phyloP scores from a whole-genome alignment of 2,797 vertebrate genomes.

The Centroberyx gerrardi region DNA sequence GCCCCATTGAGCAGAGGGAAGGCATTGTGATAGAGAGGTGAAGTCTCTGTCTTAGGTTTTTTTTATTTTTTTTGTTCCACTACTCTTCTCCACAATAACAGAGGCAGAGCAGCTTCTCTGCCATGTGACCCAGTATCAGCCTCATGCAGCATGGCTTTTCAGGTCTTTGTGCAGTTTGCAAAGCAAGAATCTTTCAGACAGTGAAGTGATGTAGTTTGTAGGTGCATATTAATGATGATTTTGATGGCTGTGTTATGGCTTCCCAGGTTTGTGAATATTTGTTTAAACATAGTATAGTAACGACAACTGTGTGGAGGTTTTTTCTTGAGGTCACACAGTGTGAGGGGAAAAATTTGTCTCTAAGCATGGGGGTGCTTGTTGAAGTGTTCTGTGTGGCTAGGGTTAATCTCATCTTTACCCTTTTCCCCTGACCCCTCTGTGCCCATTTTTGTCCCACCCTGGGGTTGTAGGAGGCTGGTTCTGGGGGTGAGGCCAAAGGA shows the following conservation, averaged over 20 bases:
- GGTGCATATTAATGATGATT: not conserved
- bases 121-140: not conserved
- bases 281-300: not conserved
- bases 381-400: not conserved
- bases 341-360: not conserved
- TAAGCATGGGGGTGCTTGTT: too few relatives aligned
- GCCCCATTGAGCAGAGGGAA: slow-evolving; percentile 41
- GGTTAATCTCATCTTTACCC: not conserved
- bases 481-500: slow-evolving; percentile 91
- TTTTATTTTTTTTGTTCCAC: not conserved
- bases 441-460: not conserved
- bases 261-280: not conserved
- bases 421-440: not conserved
- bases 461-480: slow-evolving; percentile 86
- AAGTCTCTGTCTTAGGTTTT: not conserved
- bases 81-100: not conserved
- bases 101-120: not conserved
- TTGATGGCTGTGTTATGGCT: not conserved
- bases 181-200: not conserved
- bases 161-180: not conserved
- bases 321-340: not conserved
- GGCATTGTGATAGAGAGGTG: slow-evolving; percentile 36
- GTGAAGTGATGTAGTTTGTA: not conserved
- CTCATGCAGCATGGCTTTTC: not conserved
- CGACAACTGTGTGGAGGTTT: not conserved